A percentile compares a stretch with the other conserved stretches of the same genome.
Conservation (phyloP, 2,888 invertebrate species). For the Cephus rjabovi region DNA sequence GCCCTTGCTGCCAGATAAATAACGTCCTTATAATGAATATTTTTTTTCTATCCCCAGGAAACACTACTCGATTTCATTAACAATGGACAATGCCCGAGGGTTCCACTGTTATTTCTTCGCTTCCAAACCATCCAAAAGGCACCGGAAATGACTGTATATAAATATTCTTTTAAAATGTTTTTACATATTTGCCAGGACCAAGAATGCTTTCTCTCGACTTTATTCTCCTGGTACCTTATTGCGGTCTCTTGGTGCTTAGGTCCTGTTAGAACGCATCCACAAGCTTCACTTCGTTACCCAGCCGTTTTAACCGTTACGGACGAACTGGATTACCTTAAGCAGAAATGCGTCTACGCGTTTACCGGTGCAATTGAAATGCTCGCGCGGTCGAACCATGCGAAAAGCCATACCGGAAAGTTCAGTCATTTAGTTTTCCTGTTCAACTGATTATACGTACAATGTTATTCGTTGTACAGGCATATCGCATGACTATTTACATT, state of each 20-base stretch:
- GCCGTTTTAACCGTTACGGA: conserved; percentile 32
- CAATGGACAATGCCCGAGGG: background rate
- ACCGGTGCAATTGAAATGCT: background rate
- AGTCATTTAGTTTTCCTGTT: background rate
- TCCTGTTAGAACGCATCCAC: conserved; percentile 17
- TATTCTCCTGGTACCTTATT: conserved; percentile 20
- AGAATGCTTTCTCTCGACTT: conserved; percentile 11
- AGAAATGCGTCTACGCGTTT: background rate
- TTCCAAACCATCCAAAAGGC: background rate
- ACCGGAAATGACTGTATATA: background rate
- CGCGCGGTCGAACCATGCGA: background rate
- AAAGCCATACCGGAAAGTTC: background rate
- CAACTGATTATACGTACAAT: background rate
- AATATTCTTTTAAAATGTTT: background rate
- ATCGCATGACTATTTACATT: background rate
- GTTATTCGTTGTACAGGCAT: background rate
- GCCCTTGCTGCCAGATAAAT: background rate
- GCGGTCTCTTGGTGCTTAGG: conserved; percentile 17
- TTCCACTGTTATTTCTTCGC: background rate
- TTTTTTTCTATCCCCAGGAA: background rate
- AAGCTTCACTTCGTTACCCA: conserved; percentile 26
- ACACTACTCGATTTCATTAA: background rate
- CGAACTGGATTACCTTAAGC: conserved; percentile 32
- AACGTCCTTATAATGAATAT: background rate
- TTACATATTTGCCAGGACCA: background rate